Base-by-base conservation (phyloP, 2,888 invertebrate species). In the Dryobotodes eremita region DNA sequence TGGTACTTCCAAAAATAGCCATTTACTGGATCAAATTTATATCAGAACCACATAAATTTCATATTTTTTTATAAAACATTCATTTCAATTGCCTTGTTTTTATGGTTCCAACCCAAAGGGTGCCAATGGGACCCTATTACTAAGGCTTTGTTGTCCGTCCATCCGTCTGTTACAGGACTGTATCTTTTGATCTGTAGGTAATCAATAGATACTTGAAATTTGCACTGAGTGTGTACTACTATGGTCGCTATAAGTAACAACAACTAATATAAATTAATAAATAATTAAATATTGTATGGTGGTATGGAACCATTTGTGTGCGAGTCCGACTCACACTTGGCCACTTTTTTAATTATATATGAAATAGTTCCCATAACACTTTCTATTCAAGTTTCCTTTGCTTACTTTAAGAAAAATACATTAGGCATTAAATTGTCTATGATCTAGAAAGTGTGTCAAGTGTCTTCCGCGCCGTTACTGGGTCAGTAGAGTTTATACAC, bases 371-470 rank as follows among this genome's bases (percentile, higher is more conserved):
- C 48, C n/a, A 68, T n/a, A 17, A 42, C 26, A 68, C 78, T 83
- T 80, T 69, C 61, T 68, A 48, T 46, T 64, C 48, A 46, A 75
- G 72, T 75, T 83, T 78, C 59, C 75, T 71, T 64, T 69, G 62
- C 68, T 59, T 26, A 68, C 61, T 62, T 50, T 48, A 23, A 68
- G n/a, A 62, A 86, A 83, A 79, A 76, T 31, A 76, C 79, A 71
- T 66, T 75, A 77, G 46, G 64, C n/a, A 64, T 73, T 20, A 75
- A 64, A 69, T 88, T 80, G 80, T 89, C 83, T 85, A 71, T 86
- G 84, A 82, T 81, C 78, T 73, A 84, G 90, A 89, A 89, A 89
- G 89, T 89, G 75, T 89, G 90, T 84, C 89, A 89, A 84, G 65
- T 66, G 50, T 42, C 71, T 82, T 82, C 79, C 69, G 71, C 36